phyloP scores from a whole-genome alignment of 2,888 invertebrate species.

The Oeneis ivallda region DNA sequence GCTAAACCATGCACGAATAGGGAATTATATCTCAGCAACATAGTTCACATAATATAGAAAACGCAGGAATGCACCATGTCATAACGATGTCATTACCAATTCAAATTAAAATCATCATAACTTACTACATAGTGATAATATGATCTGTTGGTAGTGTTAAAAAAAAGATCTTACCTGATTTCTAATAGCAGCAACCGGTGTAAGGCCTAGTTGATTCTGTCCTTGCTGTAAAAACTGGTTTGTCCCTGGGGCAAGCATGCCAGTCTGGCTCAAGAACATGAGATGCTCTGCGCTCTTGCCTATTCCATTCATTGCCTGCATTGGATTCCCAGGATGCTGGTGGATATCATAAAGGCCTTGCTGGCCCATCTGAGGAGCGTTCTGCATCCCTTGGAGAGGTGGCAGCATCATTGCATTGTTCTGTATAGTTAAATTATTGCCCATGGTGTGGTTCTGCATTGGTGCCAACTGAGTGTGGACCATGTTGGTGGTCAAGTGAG shows the following conservation, averaged over 20 bases:
- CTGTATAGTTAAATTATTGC: constrained; percentile 69
- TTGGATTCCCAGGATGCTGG: constrained; percentile 72
- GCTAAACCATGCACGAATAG: too few relatives aligned
- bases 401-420: constrained; percentile 78
- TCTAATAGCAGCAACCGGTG: constrained; percentile 73
- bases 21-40: too few relatives aligned
- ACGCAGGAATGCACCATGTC: too few relatives aligned
- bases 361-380: constrained; percentile 76
- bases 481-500: constrained; percentile 74
- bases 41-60: too few relatives aligned
- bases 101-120: too few relatives aligned
- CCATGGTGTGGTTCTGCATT: constrained; percentile 74
- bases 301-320: constrained; percentile 79
- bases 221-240: constrained; percentile 84
- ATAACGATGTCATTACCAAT: too few relatives aligned
- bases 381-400: constrained; percentile 75
- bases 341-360: constrained; percentile 78
- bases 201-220: constrained; percentile 81
- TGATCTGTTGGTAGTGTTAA: background rate
- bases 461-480: constrained; percentile 81
- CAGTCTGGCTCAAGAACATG: constrained; percentile 77
- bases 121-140: too few relatives aligned
- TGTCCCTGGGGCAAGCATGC: constrained; percentile 82
- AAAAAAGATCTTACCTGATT: constrained; percentile 65
- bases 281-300: constrained; percentile 77